phyloP scores from a whole-genome alignment of 2,113 vertebrate genomes.

The Oreochromis aureus region DNA sequence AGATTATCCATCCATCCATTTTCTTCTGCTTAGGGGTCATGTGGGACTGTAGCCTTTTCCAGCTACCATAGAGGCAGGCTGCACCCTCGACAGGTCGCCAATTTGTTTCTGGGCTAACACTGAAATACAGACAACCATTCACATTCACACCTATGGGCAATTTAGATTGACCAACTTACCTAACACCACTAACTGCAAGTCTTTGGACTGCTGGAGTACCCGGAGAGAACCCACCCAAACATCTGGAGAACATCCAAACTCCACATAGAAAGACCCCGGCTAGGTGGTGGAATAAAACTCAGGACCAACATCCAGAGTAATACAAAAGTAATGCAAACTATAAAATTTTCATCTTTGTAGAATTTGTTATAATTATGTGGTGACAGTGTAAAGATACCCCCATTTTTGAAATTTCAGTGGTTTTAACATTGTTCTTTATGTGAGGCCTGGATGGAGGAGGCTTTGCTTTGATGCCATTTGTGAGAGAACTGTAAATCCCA shows the following conservation, averaged over 20 bases:
- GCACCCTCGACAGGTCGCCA: not conserved
- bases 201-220: not conserved
- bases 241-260: not conserved
- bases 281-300: not conserved
- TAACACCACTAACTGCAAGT: not conserved
- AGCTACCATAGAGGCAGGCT: not conserved
- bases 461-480: not conserved
- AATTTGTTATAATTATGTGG: not conserved
- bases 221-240: not conserved
- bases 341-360: not conserved
- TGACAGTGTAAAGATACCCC: not conserved
- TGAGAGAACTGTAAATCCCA: not conserved
- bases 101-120: not conserved
- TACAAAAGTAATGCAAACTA: not conserved
- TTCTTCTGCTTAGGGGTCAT: not conserved
- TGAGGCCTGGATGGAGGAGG: not conserved
- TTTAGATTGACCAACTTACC: not conserved
- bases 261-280: not conserved
- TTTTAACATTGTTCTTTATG: not conserved
- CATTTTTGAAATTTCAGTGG: not conserved
- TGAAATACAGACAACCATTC: not conserved
- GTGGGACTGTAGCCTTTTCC: not conserved
- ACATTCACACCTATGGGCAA: not conserved
- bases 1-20: not conserved
- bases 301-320: not conserved